Evolutionary conservation across 2,797 vertebrate genomes (phyloP), one percentile per base, ranked within the genome.

Genomic region (Emys orbicularis): DNA sequence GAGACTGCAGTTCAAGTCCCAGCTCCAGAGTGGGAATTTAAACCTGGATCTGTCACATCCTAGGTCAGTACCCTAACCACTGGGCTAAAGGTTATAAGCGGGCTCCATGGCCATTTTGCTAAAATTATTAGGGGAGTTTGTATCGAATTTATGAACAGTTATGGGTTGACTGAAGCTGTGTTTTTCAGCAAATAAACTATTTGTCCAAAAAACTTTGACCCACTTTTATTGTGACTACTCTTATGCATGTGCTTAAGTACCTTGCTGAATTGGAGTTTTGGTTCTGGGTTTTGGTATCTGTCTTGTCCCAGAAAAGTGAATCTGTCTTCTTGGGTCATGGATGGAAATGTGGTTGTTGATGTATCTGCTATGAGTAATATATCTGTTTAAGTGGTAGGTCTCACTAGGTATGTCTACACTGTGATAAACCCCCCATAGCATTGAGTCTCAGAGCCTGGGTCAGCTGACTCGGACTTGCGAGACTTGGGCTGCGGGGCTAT

Each of bases 211-310:
- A 72, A 72, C 61, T 6, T 41, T 23, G 19, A 5, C 37, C 37
- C 37, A 41, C n/a, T 72, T 25, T 41, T 72, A 72, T 6, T 72
- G 3, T 92, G 23, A 12, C n/a, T 90, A 19, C n/a, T 56, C n/a
- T 72, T 93, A 74, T 61, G 44, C 47, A 68, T 53, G n/a, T 90
- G 37, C 90, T 83, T 84, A 90, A 77, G 88, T 94, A 37, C 3
- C 6, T 49, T 16, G 76, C 84, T 37, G 54, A 87, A 85, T 8
- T 37, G 2, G 23, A 88, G 25, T 25, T 92, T 96, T 88, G 21
- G 27, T 88, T 88, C n/a, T 74, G 88, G 4, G 9, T 94, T 81
- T 83, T 50, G 6, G 2, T 44, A 88, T 74, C 21, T 82, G 15
- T n/a, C 49, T 23, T 53, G 54, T 15, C 3, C 10, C n/a, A 85